phyloP scores from a whole-genome alignment of 1,140 invertebrate species.

The Trichonephila inaurata region DNA sequence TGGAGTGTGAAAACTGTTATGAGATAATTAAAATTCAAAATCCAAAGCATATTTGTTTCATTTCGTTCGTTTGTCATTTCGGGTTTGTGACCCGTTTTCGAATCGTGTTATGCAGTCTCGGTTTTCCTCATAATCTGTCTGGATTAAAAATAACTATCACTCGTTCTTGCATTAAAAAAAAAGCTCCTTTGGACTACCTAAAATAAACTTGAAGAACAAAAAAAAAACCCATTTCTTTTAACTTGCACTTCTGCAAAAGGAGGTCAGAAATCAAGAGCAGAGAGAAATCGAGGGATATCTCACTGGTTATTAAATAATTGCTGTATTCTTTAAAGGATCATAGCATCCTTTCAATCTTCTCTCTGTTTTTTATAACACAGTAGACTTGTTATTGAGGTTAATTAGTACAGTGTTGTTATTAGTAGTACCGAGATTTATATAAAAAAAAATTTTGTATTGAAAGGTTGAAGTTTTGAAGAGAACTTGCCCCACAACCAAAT shows the following conservation, averaged over 20 bases:
- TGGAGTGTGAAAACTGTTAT: not conserved
- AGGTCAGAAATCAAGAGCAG: not conserved
- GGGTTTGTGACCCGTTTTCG: not conserved
- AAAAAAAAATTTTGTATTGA: too few relatives aligned
- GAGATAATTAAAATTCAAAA: not conserved
- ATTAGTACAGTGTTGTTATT: too few relatives aligned
- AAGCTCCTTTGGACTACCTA: not conserved
- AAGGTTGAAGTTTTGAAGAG: too few relatives aligned
- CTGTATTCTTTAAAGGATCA: not conserved
- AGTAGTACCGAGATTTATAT: too few relatives aligned
- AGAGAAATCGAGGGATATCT: not conserved
- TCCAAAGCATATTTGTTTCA: not conserved
- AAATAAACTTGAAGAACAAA: not conserved
- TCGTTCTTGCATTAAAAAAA: not conserved
- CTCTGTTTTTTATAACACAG: too few relatives aligned
- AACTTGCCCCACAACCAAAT: too few relatives aligned
- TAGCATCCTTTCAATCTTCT: not conserved
- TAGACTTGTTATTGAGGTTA: too few relatives aligned
- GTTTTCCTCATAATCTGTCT: slow-evolving; percentile 10
- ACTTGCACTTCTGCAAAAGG: not conserved
- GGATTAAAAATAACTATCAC: not conserved
- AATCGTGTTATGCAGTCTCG: not conserved
- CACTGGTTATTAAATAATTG: not conserved
- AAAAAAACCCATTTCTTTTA: not conserved
- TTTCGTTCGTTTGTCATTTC: not conserved